A percentile compares a stretch with the other conserved stretches of the same genome.
phyloP scores from a whole-genome alignment of 2,113 vertebrate genomes.

The Sapayoa aenigma region DNA sequence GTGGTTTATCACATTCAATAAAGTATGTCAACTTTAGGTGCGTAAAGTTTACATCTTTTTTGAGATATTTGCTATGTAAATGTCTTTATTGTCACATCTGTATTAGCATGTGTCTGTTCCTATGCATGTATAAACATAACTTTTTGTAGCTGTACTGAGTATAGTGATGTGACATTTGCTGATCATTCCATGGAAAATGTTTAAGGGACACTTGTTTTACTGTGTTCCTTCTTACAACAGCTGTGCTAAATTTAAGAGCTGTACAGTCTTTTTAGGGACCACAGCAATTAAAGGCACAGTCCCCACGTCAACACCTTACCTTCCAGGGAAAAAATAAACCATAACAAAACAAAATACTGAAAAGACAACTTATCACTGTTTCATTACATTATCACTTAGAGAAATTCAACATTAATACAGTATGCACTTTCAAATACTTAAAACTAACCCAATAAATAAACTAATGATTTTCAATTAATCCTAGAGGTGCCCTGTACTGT shows the following conservation, averaged over 20 bases:
- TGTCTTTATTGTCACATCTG: not conserved
- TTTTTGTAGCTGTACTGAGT: not conserved
- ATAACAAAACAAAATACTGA: not conserved
- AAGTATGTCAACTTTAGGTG: not conserved
- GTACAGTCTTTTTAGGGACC: not conserved
- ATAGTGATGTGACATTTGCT: not conserved
- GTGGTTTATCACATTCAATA: not conserved
- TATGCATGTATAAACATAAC: not conserved
- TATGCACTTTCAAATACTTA: not conserved
- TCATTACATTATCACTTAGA: not conserved
- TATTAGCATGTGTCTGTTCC: not conserved
- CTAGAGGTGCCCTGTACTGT: not conserved
- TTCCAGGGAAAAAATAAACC: not conserved
- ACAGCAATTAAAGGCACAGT: not conserved
- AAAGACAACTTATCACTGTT: not conserved
- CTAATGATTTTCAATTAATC: constrained; percentile 15
- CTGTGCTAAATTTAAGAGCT: not conserved
- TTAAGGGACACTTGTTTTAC: not conserved
- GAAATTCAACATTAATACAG: not conserved
- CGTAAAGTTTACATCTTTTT: not conserved
- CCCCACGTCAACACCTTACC: not conserved
- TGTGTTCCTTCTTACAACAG: not conserved
- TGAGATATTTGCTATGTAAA: not conserved
- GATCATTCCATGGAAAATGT: not conserved
- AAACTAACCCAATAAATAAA: not conserved